Percentiles rank a stretch among this genome's conserved stretches.
Conservation (phyloP, 2,797 vertebrate species). For the Fratercula arctica region DNA sequence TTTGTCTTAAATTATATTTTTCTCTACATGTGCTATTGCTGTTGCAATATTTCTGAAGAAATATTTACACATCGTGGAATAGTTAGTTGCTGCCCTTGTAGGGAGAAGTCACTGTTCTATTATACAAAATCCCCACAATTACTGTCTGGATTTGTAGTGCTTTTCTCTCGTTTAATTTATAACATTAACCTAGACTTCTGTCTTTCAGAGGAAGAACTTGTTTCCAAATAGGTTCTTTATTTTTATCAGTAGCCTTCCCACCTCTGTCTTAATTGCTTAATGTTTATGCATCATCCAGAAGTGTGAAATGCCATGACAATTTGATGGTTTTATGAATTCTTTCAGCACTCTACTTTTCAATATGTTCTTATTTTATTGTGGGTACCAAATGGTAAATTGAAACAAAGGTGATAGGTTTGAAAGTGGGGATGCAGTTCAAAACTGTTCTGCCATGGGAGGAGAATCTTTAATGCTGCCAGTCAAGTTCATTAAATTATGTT, state of each 20-base stretch:
- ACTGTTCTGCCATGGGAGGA: not conserved
- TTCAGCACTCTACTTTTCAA: not conserved
- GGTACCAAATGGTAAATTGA: not conserved
- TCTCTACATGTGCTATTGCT: not conserved
- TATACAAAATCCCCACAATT: not conserved
- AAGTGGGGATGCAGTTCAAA: not conserved
- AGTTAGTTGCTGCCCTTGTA: not conserved
- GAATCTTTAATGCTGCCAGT: not conserved
- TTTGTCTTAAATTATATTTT: not conserved
- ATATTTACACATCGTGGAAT: not conserved
- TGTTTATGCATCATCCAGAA: not conserved
- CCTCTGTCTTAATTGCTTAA: not conserved
- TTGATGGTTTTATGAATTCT: not conserved
- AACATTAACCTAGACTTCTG: not conserved
- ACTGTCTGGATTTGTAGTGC: not conserved
- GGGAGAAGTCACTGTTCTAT: not conserved
- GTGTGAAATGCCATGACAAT: not conserved
- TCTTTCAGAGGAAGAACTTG: not conserved
- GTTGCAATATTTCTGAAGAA: not conserved
- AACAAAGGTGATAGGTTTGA: not conserved
- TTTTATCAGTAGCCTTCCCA: not conserved
- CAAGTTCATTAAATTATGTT: constrained; percentile 14
- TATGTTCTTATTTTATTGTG: not conserved
- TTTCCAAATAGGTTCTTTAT: not conserved
- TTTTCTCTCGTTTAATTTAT: not conserved